Base-by-base conservation (phyloP, 2,113 vertebrate species). In the Entomyzon cyanotis region DNA sequence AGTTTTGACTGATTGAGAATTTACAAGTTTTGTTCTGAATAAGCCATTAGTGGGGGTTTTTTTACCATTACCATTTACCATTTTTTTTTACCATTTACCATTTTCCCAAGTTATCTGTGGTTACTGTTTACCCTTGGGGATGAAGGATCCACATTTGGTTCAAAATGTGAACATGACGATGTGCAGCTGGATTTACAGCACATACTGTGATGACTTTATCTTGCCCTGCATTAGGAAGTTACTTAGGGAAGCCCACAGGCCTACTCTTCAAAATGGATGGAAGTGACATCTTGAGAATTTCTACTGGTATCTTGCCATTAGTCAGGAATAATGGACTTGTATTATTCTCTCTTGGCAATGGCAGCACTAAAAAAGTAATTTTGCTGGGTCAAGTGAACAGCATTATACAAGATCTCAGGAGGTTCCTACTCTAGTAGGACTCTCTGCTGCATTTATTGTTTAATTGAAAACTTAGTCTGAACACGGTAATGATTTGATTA, bases 51-150 rank as follows among this genome's bases (percentile, higher is more conserved):
- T 15, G 19, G 8, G 37, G 37, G 37, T 4, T 7, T 75, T 92
- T 67, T 24, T n/a, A 59, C 3, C 4, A 4, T 1, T 70, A 9
- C 24, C 8, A n/a, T n/a, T n/a, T n/a, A n/a, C n/a, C n/a, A n/a
- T n/a, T n/a, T n/a, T n/a, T n/a, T n/a, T n/a, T n/a, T n/a, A n/a
- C n/a, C n/a, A n/a, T n/a, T n/a, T n/a, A n/a, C 17, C 7, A 75
- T 59, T 71, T 87, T 64, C 10, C 11, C 9, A 69, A 56, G 24
- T 47, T 68, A 18, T 67, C 7, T 2, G 2, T 85, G n/a, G 27
- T 31, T 82, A 31, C 10, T 67, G 7, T 33, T 82, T 75, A 58
- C 8, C 30, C 35, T 13, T 24, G 28, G 20, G 4, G 39, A 52
- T 41, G 12, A 50, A 67, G 20, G 19, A 62, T 33, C 4, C 13